These are phyloP conservation scores for Gallinago paraguaiae DNA, from an alignment of 2,113 vertebrate genomes.

Conservation along the genomic window DNA sequence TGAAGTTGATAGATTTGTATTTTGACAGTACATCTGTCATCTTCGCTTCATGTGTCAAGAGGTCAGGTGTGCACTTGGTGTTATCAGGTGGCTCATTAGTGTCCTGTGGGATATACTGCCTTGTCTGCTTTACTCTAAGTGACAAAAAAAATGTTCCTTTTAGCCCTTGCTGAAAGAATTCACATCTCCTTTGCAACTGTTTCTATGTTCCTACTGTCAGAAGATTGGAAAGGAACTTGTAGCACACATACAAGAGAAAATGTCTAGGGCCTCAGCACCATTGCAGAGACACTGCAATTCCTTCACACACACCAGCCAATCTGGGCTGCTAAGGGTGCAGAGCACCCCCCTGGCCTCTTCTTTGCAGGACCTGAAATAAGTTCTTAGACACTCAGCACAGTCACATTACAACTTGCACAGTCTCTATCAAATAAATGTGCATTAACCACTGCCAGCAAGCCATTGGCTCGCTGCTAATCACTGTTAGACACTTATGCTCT, in stretches of 20 bases:
- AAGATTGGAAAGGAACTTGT: neutral
- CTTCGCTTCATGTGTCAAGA: constrained; percentile 48
- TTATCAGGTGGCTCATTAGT: constrained; percentile 62
- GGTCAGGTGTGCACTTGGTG: constrained; percentile 52
- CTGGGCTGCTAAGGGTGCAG: neutral
- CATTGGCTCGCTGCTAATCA: neutral
- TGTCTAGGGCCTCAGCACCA: neutral
- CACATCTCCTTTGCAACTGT: neutral
- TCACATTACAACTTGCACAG: neutral
- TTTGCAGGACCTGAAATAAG: neutral
- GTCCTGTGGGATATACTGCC: constrained; percentile 32
- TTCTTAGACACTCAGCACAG: neutral
- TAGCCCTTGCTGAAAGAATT: constrained; percentile 18
- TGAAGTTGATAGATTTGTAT: constrained; percentile 62
- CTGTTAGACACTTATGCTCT: fast-evolving
- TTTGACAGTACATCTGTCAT: constrained; percentile 75
- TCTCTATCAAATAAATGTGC: neutral
- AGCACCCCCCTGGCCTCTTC: neutral
- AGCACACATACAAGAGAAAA: neutral
- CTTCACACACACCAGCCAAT: neutral
- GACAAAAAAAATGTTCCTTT: constrained; percentile 15
- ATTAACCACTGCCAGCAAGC: neutral
- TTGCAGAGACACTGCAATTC: neutral
- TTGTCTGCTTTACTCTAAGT: constrained; percentile 32
- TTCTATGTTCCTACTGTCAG: neutral